These are phyloP conservation scores for Eulimnadia texana DNA, from an alignment of 1,140 invertebrate species.

Conservation along the genomic window DNA sequence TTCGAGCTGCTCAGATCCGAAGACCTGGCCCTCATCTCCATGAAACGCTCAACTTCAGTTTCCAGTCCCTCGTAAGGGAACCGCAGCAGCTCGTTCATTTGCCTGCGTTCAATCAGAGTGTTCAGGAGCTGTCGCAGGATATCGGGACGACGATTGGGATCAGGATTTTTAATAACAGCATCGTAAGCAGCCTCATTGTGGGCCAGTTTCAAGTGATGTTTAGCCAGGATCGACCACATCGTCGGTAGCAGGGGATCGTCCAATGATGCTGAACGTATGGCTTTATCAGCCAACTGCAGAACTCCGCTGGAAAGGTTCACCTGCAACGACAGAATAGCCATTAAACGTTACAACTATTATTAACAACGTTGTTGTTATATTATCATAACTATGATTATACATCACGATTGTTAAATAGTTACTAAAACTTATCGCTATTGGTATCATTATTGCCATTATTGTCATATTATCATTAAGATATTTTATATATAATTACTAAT, in stretches of 20 bases:
- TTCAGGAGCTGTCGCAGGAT: constrained; percentile 71
- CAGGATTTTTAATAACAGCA: constrained; percentile 64
- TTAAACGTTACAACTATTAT: no score
- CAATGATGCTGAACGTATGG: constrained; percentile 51
- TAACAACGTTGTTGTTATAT: no score
- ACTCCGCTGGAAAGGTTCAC: constrained; percentile 59
- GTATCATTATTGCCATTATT: no score
- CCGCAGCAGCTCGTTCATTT: constrained; percentile 49
- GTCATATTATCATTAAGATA: no score
- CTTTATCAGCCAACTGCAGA: constrained; percentile 58
- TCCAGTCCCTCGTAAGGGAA: constrained; percentile 50
- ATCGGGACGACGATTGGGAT: constrained; percentile 55
- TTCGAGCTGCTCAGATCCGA: constrained; percentile 55
- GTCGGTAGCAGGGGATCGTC: constrained; percentile 62
- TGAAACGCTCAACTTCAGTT: constrained; percentile 60
- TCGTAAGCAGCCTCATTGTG: constrained; percentile 68
- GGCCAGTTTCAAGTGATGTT: constrained; percentile 64
- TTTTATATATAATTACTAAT: no score
- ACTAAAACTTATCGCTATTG: no score
- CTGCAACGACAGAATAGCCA: no score
- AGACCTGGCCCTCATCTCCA: constrained; percentile 65
- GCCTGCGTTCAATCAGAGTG: constrained; percentile 53
- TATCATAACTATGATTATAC: no score
- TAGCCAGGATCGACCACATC: constrained; percentile 74
- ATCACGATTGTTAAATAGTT: no score